Conservation (phyloP, 2,888 invertebrate species). For the Reticulitermes lucifugus region DNA sequence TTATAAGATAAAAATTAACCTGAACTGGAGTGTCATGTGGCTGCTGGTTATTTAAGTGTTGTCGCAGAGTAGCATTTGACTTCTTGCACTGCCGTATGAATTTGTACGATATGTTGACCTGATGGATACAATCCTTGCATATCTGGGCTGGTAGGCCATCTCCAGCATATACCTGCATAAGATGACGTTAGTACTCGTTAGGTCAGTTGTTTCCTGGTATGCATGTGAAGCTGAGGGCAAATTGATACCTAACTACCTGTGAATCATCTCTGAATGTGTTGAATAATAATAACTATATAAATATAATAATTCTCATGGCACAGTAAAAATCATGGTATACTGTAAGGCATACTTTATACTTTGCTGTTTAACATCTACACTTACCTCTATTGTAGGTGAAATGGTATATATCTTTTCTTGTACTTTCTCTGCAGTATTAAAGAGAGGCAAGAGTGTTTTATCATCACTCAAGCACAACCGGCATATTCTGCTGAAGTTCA, state of each 20-base stretch:
- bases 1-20: background rate
- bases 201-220: background rate
- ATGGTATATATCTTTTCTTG: conserved; percentile 19
- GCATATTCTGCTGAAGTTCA: conserved; percentile 16
- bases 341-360: background rate
- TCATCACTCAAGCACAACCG: background rate
- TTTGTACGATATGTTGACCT: background rate
- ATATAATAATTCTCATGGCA: too few relatives aligned
- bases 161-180: background rate
- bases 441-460: conserved; percentile 17
- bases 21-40: background rate
- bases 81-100: conserved; percentile 16
- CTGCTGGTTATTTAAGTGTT: background rate
- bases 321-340: too few relatives aligned
- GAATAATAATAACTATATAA: too few relatives aligned
- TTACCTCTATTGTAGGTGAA: conserved; percentile 15
- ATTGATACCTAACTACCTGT: background rate
- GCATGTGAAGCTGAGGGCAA: background rate
- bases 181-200: too few relatives aligned
- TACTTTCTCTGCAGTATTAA: conserved; percentile 16
- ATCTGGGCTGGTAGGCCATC: conserved; percentile 15
- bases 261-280: too few relatives aligned
- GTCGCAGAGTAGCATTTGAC: background rate
- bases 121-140: background rate
- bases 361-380: background rate